Evolutionary conservation across 92 coral and sea anemone genomes (phyloP).

Genomic region (Heteractis magnifica): DNA sequence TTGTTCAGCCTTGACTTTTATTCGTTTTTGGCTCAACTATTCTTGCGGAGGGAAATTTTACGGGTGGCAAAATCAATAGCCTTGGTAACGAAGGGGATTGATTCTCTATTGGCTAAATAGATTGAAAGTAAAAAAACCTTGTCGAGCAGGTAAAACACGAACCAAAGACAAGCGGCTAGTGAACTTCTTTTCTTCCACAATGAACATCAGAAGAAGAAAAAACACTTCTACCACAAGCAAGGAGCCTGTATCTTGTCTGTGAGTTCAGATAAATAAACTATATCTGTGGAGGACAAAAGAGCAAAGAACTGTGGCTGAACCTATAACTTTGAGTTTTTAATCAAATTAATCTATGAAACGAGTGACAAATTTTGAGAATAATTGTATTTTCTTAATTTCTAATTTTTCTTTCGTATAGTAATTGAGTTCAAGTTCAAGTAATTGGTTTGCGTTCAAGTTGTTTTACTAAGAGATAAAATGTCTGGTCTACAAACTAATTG

Average conservation of each 20-base stretch:
- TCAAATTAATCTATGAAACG: background rate
- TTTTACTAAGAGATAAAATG: too few relatives aligned
- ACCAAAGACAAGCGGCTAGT: background rate
- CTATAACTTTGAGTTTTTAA: background rate
- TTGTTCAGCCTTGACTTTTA: conserved; percentile 8
- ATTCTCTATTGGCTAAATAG: conserved; percentile 19
- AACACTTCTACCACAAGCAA: background rate
- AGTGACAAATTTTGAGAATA: background rate
- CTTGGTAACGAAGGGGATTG: background rate
- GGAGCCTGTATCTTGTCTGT: background rate
- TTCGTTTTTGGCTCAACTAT: background rate
- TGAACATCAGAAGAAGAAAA: background rate
- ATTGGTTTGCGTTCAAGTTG: too few relatives aligned
- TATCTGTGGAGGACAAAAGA: too few relatives aligned
- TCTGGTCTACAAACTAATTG: too few relatives aligned
- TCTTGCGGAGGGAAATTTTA: background rate
- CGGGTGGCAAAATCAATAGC: conserved; percentile 22
- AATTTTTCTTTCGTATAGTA: background rate
- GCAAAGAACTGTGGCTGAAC: too few relatives aligned
- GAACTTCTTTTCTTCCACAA: background rate
- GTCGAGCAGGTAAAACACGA: conserved; percentile 8
- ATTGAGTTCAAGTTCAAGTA: too few relatives aligned
- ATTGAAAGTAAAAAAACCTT: conserved; percentile 23
- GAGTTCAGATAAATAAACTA: too few relatives aligned
- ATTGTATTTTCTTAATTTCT: background rate